Base-by-base conservation (phyloP, 1,140 invertebrate genomes). In the Limonius californicus region DNA sequence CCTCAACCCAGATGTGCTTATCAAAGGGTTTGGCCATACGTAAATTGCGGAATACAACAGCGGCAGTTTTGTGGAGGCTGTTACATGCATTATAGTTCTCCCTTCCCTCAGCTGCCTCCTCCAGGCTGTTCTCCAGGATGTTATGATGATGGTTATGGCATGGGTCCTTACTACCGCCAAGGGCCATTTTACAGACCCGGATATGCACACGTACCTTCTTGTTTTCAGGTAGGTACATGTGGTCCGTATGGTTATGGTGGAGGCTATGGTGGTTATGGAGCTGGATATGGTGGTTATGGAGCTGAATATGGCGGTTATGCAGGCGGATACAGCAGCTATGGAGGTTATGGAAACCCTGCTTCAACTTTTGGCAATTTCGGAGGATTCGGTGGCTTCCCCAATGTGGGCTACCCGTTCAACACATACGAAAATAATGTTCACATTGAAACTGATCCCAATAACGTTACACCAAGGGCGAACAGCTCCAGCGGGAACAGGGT, bases 1-100 rank as follows among this genome's bases (percentile, higher is more conserved):
- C 73, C 74, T 0, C 66, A 72, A 62, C 73, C 73, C 0, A 65
- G 61, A 59, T 77, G 75, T 50, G 62, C 58, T 15, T 72, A 73
- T 35, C 69, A 70, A 42, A 57, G 61, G n/a, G 50, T 23, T 11
- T 77, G 74, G 74, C 75, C 75, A 0, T 77, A 75, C 45, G 72
- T 77, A 1, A 39, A 35, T n/a, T 77, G 75, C 47, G 63, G 60
- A 8, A 39, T 66, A 45, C 39, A 62, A 18, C 47, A 63, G 19
- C 63, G 58, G 21, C 23, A 66, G 0, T 63, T 55, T 42, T 76
- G 74, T 45, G 65, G 69, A 11, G 74, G 72, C 7, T 76, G 74
- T 56, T 76, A 74, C 54, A 54, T 56, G 6, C 72, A 75, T 55
- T 68, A 69, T 42, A 54, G 42, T 23, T 19, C 43, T 6, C 27